Evolutionary conservation across 2,888 invertebrate species (phyloP).

Genomic region (Fragum sueziense): DNA sequence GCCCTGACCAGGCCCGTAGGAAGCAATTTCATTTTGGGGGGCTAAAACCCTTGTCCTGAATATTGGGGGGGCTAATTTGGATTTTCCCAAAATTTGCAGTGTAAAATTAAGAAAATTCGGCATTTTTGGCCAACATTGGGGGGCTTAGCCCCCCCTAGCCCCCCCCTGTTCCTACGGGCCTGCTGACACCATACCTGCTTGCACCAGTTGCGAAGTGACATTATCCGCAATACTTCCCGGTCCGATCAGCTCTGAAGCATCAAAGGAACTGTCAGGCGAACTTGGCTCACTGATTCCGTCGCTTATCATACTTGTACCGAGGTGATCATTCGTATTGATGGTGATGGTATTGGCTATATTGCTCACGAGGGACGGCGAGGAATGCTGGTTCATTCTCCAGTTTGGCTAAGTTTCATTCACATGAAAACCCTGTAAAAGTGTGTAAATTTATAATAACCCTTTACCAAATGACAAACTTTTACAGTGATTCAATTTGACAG

Average conservation of each 20-base stretch:
- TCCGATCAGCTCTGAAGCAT: constrained; percentile 91
- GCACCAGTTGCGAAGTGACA: constrained; percentile 97
- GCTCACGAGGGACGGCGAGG: constrained; percentile 26
- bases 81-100: no score
- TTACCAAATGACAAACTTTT: no score
- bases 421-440: background rate
- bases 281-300: constrained; percentile 76
- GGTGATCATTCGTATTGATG: constrained; percentile 48
- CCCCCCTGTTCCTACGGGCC: no score
- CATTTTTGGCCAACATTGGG: no score
- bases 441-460: background rate
- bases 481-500: no score
- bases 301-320: constrained; percentile 65
- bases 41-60: no score
- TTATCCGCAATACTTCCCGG: constrained; percentile 90
- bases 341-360: constrained; percentile 55
- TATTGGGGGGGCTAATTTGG: no score
- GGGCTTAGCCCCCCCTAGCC: no score
- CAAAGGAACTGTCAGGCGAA: constrained; percentile 84
- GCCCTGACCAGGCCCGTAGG: no score
- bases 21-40: no score
- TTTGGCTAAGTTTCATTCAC: background rate
- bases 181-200: constrained; percentile 88
- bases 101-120: no score
- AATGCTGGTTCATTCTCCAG: constrained; percentile 4